A percentile compares a stretch with the other conserved stretches of the same genome.
phyloP scores from a whole-genome alignment of 2,113 vertebrate genomes.

The Dendrocopos noguchii region DNA sequence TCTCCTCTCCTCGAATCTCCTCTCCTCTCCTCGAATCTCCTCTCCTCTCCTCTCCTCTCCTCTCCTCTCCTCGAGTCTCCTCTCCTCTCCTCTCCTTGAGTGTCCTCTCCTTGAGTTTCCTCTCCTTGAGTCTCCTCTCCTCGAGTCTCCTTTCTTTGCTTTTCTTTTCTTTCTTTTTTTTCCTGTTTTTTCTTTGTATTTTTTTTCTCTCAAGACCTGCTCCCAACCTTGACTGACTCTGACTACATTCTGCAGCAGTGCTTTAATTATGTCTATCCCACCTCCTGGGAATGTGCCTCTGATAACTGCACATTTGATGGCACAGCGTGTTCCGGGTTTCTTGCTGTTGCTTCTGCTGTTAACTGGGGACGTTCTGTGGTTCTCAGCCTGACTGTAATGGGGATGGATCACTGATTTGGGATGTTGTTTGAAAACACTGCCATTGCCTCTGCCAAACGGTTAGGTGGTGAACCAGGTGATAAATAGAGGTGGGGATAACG shows the following conservation, averaged over 20 bases:
- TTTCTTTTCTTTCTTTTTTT: too few species aligned
- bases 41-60: too few species aligned
- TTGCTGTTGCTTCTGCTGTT: neutral
- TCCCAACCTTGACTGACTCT: neutral
- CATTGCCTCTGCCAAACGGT: neutral
- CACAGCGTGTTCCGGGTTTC: neutral
- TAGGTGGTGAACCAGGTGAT: neutral
- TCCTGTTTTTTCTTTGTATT: too few species aligned
- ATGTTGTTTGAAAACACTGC: neutral
- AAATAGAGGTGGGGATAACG: neutral
- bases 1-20: too few species aligned
- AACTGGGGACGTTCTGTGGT: neutral
- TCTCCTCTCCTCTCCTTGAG: too few species aligned
- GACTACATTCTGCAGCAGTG: neutral
- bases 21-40: too few species aligned
- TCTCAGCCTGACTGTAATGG: neutral
- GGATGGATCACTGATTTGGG: neutral
- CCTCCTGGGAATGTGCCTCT: neutral
- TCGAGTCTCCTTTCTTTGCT: too few species aligned
- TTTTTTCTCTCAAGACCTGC: too few species aligned
- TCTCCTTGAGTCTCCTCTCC: too few species aligned
- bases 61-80: too few species aligned
- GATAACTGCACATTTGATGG: neutral
- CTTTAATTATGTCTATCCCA: neutral
- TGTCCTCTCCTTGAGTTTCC: too few species aligned